phyloP scores from a whole-genome alignment of 2,113 vertebrate species.

The Lagenorhynchus albirostris region DNA sequence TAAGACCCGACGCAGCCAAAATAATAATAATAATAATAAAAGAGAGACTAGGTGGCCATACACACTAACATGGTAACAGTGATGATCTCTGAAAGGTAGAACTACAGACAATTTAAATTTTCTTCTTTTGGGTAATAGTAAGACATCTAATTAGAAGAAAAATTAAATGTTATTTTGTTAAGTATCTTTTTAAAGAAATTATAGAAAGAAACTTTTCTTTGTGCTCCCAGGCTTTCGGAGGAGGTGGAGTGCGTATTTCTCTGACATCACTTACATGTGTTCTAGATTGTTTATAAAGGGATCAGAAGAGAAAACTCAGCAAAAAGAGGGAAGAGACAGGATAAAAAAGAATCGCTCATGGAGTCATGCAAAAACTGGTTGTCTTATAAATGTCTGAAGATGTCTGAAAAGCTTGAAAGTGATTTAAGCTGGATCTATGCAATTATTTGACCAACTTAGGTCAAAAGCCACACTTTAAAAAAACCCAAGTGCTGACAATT shows the following conservation, averaged over 20 bases:
- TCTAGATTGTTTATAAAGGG: slow-evolving; percentile 69
- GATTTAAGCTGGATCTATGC: not conserved
- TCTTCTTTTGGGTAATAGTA: not conserved
- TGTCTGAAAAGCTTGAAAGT: not conserved
- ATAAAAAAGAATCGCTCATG: not conserved
- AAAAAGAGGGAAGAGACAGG: slow-evolving; percentile 42
- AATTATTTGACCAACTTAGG: slow-evolving; percentile 4
- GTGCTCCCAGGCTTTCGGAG: not conserved
- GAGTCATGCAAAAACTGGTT: not conserved
- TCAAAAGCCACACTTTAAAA: not conserved
- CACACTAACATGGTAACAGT: not conserved
- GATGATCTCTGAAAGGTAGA: not conserved
- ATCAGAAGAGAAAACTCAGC: slow-evolving; percentile 71
- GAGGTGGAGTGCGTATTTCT: slow-evolving; percentile 71
- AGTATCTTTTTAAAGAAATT: not conserved
- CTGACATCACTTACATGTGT: slow-evolving; percentile 56
- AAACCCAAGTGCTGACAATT: not conserved
- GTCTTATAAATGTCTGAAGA: not conserved
- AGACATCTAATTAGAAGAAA: not conserved
- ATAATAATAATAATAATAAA: too few species aligned
- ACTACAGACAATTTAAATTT: not conserved
- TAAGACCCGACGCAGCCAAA: too few species aligned
- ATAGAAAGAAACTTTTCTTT: not conserved
- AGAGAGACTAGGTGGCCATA: not conserved
- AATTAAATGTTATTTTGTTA: not conserved